Evolutionary conservation across 1,140 invertebrate species (phyloP).

Genomic region (Drosophila pachea): DNA sequence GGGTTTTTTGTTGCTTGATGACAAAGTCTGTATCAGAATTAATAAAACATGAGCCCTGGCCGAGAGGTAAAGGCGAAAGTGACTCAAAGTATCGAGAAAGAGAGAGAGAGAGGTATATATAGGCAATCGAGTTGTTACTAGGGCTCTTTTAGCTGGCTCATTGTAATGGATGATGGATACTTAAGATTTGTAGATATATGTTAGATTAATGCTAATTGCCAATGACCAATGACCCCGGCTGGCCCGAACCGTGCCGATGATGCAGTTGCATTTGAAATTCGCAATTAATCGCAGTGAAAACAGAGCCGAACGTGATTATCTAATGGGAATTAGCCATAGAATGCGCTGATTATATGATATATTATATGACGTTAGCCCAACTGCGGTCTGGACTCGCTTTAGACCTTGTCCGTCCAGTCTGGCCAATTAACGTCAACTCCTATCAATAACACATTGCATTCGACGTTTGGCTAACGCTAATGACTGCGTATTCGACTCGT

Average conservation of each 20-base stretch:
- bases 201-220: conserved; percentile 18
- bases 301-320: conserved; percentile 26
- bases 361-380: conserved; percentile 4
- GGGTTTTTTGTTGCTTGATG: conserved; percentile 23
- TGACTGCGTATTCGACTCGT: conserved; percentile 12
- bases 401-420: background rate
- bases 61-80: conserved; percentile 3
- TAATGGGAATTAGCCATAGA: conserved; percentile 47
- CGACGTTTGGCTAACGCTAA: conserved; percentile 20
- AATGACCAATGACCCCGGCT: conserved; percentile 35
- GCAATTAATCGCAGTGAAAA: conserved; percentile 43
- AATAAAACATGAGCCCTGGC: conserved; percentile 43
- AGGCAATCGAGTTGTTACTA: conserved; percentile 17
- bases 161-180: conserved; percentile 8
- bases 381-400: conserved; percentile 6
- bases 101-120: too few species aligned
- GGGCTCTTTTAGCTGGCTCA: background rate
- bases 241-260: conserved; percentile 18
- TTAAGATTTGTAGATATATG: conserved; percentile 21
- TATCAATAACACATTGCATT: conserved; percentile 50
- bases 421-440: conserved; percentile 43
- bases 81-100: conserved; percentile 13
- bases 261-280: conserved; percentile 27
- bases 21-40: conserved; percentile 40
- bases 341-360: conserved; percentile 39